Base-by-base conservation (phyloP, 2,888 invertebrate genomes). In the Celastrina argiolus region DNA sequence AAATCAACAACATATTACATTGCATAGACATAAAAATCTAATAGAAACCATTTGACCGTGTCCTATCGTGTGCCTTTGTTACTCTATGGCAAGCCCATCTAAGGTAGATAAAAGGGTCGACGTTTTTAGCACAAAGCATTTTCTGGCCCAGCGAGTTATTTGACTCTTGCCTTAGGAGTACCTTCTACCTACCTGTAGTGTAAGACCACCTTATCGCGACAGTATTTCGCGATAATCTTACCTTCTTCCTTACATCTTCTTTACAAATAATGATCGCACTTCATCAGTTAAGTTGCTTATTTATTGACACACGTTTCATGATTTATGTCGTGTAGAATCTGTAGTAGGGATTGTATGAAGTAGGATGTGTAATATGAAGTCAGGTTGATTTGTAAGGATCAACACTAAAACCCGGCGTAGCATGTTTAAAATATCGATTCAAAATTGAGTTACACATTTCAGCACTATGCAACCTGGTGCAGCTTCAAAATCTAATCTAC, bases 61-160 rank as follows among this genome's bases (percentile, higher is more conserved):
- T 39, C 18, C 39, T 61, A 61, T 34, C 36, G 39, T 45, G 45
- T 63, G 58, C 63, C 39, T 28, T 39, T 64, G 59, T 64, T 67
- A 67, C 74, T 87, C 89, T 89, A 81, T 88, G 86, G 83, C 66
- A 75, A 75, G 79, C 83, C 86, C 85, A 85, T 88, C 82, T 84
- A 78, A 81, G 78, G 75, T 31, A 87, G 89, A 90, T 89, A 89
- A 87, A 85, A 16, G 81, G 87, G 88, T 87, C 88, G 88, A 90
- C 87, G 85, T 88, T 90, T 89, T 88, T 88, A 89, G 88, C 88
- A 88, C 89, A 88, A 88, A 88, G 84, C 86, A 82, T 87, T 87
- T 87, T 88, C 88, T 88, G 86, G 81, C 85, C 86, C 85, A 83
- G 80, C 84, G 80, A 86, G 83, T 87, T 85, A 83, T 87, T 87